Conservation (phyloP, 2,113 vertebrate species). For the Scomber scombrus region DNA sequence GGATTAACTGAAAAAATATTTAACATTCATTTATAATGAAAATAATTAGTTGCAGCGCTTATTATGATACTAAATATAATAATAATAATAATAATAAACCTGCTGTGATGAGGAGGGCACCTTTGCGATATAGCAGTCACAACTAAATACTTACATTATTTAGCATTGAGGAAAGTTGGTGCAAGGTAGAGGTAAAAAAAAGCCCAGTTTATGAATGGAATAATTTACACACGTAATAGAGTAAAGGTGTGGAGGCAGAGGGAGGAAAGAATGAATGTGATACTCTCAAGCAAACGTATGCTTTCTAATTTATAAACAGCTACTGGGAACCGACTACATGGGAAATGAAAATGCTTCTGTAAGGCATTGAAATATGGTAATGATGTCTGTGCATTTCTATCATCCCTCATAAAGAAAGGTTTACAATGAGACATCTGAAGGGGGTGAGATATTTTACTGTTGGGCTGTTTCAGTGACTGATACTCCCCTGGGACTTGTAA, state of each 20-base stretch:
- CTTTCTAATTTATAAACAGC: constrained; percentile 64
- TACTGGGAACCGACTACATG: constrained; percentile 37
- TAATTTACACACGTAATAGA: constrained; percentile 54
- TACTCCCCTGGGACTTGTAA: constrained; percentile 58
- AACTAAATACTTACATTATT: constrained; percentile 32
- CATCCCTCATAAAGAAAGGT: constrained; percentile 62
- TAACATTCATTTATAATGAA: no score
- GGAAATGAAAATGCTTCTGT: constrained; percentile 47
- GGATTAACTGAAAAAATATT: no score
- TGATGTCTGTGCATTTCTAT: constrained; percentile 50
- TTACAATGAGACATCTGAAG: constrained; percentile 64
- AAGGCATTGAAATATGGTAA: constrained; percentile 63
- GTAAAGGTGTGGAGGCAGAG: constrained; percentile 18
- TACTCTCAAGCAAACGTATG: constrained; percentile 55
- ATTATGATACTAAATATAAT: no score
- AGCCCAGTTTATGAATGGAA: constrained; percentile 46
- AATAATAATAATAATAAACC: no score
- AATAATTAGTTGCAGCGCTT: no score
- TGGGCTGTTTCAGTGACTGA: constrained; percentile 71
- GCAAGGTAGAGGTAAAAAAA: constrained; percentile 34
- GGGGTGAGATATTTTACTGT: constrained; percentile 59
- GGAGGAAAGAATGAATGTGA: constrained; percentile 39
- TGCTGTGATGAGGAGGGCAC: constrained; percentile 13
- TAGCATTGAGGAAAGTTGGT: constrained; percentile 20
- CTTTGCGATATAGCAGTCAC: constrained; percentile 21